These are phyloP conservation scores for Lagopus muta DNA, from an alignment of 2,113 vertebrate genomes.

Conservation along the genomic window DNA sequence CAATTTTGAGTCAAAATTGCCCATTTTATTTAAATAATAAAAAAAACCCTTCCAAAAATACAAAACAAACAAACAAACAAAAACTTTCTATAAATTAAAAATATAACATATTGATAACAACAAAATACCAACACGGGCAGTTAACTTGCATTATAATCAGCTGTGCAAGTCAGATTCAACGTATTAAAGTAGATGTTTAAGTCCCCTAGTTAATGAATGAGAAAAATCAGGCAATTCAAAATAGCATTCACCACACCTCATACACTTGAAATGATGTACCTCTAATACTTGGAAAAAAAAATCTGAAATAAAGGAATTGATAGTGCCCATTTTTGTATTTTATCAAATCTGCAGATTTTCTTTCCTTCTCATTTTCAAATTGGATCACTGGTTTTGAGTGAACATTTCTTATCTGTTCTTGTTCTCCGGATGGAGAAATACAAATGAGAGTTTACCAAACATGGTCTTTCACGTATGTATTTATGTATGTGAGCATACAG, in stretches of 20 bases:
- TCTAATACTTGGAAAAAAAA: background rate
- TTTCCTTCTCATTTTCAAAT: background rate
- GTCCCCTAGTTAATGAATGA: background rate
- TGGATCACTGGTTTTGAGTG: background rate
- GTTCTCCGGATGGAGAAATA: background rate
- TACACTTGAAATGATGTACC: background rate
- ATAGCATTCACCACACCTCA: background rate
- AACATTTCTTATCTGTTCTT: background rate
- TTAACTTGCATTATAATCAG: background rate
- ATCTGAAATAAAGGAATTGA: background rate
- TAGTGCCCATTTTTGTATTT: background rate
- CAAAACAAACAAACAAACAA: no score
- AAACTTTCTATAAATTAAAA: background rate
- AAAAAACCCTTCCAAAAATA: background rate
- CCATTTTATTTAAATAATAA: background rate
- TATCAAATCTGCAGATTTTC: background rate
- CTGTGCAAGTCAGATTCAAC: background rate
- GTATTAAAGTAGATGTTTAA: background rate
- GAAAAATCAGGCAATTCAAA: background rate
- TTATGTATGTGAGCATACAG: background rate
- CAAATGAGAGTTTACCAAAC: background rate
- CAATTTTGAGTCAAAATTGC: background rate
- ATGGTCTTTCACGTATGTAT: background rate
- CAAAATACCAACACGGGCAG: background rate
- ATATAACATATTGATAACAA: background rate